These are phyloP conservation scores for Tortrix viridana DNA, from an alignment of 2,888 invertebrate genomes.

Conservation along the genomic window DNA sequence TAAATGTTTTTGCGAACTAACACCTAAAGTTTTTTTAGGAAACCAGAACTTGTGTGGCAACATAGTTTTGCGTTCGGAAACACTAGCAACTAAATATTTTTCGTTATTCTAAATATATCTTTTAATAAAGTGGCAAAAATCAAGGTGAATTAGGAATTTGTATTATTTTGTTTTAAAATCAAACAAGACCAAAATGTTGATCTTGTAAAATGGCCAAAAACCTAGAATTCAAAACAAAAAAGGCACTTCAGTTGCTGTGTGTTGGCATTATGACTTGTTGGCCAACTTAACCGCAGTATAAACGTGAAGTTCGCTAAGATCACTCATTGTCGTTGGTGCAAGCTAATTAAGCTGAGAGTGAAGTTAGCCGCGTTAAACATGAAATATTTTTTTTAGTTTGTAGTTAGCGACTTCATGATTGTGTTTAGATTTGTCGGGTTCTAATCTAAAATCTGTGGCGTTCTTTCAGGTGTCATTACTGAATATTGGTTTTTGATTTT, in stretches of 20 bases:
- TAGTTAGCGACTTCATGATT: conserved; percentile 31
- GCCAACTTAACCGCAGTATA: conserved; percentile 18
- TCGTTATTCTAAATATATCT: too few relatives aligned
- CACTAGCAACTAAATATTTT: too few relatives aligned
- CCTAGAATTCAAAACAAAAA: conserved; percentile 4
- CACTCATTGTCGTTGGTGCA: conserved; percentile 25
- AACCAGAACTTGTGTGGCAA: too few relatives aligned
- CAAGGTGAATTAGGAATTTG: too few relatives aligned
- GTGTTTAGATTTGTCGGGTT: conserved; percentile 54
- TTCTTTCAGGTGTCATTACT: conserved; percentile 44
- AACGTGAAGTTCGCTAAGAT: conserved; percentile 26
- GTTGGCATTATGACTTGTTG: conserved; percentile 11
- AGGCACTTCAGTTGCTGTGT: neutral
- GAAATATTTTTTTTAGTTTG: conserved; percentile 39
- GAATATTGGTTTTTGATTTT: conserved; percentile 44
- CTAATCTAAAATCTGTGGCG: conserved; percentile 47
- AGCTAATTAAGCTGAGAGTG: conserved; percentile 22
- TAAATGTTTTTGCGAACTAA: too few relatives aligned
- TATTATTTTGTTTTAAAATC: too few relatives aligned
- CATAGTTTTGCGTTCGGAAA: too few relatives aligned
- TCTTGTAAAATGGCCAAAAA: conserved; percentile 1
- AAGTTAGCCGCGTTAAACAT: conserved; percentile 29
- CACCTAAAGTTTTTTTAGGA: too few relatives aligned
- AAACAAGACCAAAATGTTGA: too few relatives aligned
- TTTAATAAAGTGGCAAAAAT: too few relatives aligned